These are phyloP conservation scores for Mercenaria mercenaria DNA, from an alignment of 1,140 invertebrate species.

Conservation along the genomic window DNA sequence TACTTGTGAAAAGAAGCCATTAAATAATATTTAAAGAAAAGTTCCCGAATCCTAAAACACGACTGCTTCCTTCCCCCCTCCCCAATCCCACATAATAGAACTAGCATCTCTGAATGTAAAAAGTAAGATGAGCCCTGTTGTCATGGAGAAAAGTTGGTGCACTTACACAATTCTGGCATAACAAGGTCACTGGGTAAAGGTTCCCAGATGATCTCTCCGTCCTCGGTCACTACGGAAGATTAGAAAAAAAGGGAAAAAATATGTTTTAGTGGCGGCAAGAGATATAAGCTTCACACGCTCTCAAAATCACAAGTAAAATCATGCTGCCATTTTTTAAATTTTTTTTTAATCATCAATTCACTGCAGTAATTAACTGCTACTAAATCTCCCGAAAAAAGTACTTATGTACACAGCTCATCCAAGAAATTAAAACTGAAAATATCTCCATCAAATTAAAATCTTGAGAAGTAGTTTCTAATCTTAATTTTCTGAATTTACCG, in stretches of 20 bases:
- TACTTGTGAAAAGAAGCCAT: no score
- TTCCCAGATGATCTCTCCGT: slow-evolving; percentile 67
- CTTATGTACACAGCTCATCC: no score
- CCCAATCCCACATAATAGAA: neutral
- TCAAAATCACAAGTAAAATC: neutral
- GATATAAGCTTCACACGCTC: slow-evolving; percentile 63
- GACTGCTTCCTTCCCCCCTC: no score
- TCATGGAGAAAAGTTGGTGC: slow-evolving; percentile 53
- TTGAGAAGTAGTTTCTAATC: no score
- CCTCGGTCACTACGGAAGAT: slow-evolving; percentile 66
- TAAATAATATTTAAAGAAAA: no score
- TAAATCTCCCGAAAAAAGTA: no score
- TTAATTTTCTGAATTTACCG: no score
- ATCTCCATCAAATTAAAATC: no score
- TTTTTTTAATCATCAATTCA: neutral
- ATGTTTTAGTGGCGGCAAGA: slow-evolving; percentile 67
- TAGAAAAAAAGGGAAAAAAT: slow-evolving; percentile 69
- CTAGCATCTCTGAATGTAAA: slow-evolving; percentile 27
- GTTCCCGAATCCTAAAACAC: no score
- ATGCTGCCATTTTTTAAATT: neutral
- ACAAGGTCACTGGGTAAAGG: slow-evolving; percentile 66
- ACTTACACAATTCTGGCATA: slow-evolving; percentile 69
- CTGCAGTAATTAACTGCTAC: neutral
- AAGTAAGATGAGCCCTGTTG: neutral
- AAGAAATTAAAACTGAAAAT: no score